Evolutionary conservation across 2,113 vertebrate species (phyloP).

Genomic region (Pheucticus melanocephalus): DNA sequence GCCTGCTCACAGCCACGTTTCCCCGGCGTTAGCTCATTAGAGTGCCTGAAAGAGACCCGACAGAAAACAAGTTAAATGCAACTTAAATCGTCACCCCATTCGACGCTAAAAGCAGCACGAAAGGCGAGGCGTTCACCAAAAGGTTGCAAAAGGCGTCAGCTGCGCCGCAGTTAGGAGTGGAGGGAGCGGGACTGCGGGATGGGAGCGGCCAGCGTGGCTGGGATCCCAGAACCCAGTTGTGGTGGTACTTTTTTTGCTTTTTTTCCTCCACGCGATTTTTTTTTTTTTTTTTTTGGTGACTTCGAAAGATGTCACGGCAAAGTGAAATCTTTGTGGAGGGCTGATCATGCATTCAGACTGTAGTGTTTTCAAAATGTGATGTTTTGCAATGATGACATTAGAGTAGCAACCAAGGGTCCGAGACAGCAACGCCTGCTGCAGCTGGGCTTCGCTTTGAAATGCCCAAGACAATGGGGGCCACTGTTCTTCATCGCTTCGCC

Average conservation of each 20-base stretch:
- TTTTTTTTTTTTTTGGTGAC: not conserved
- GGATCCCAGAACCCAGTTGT: not conserved
- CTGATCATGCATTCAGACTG: constrained; percentile 65
- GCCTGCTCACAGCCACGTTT: not conserved
- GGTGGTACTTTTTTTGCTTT: not conserved
- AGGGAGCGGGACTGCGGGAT: not conserved
- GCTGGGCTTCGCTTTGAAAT: constrained; percentile 83
- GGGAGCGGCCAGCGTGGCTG: not conserved
- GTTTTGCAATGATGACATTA: constrained; percentile 72
- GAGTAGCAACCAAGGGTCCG: constrained; percentile 70
- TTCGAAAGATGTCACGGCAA: constrained; percentile 36
- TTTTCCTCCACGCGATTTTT: no score
- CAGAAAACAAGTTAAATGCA: not conserved
- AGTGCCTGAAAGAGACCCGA: not conserved
- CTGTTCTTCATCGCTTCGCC: constrained; percentile 79
- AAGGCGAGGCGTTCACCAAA: not conserved
- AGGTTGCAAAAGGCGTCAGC: not conserved
- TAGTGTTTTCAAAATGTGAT: constrained; percentile 66
- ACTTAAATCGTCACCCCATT: not conserved
- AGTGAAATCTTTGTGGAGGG: constrained; percentile 44
- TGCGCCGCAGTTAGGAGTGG: not conserved
- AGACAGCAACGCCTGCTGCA: constrained; percentile 73
- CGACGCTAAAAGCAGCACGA: not conserved
- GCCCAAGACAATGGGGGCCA: constrained; percentile 78
- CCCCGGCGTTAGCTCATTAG: not conserved